Percentiles rank a stretch among this genome's conserved stretches.
These are phyloP conservation scores for Heteropelma amictum DNA, from an alignment of 2,888 invertebrate genomes.

Conservation along the genomic window DNA sequence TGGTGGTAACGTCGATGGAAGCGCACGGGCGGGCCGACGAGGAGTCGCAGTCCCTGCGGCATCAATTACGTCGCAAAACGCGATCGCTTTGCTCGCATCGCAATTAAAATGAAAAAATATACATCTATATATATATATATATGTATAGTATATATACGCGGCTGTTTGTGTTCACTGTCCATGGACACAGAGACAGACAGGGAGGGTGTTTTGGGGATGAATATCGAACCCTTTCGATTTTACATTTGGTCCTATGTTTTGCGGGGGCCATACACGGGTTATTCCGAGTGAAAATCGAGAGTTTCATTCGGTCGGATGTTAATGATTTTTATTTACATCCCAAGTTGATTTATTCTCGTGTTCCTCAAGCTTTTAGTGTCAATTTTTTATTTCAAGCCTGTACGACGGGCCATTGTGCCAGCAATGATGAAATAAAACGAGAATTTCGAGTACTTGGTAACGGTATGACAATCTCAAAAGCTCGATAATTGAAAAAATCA, in stretches of 20 bases:
- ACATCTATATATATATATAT: background rate
- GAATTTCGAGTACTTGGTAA: too few relatives aligned
- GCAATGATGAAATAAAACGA: too few relatives aligned
- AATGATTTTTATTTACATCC: background rate
- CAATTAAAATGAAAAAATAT: conserved; percentile 70
- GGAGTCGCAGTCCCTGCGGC: conserved; percentile 64
- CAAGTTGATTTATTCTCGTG: background rate
- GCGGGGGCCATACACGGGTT: background rate
- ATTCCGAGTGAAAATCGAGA: background rate
- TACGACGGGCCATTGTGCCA: too few relatives aligned
- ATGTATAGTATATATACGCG: too few relatives aligned
- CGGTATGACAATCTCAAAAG: too few relatives aligned
- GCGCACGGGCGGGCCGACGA: conserved; percentile 32
- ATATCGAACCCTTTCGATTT: conserved; percentile 55
- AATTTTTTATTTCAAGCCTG: too few relatives aligned
- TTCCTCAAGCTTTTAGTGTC: too few relatives aligned
- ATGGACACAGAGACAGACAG: conserved; percentile 39
- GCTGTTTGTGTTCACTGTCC: conserved; percentile 66
- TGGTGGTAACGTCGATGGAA: conserved; percentile 34
- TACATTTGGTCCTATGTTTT: conserved; percentile 48
- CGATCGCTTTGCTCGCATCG: conserved; percentile 60
- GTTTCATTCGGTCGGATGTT: background rate
- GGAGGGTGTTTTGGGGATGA: conserved; percentile 16
- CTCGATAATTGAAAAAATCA: too few relatives aligned
- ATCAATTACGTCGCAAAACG: conserved; percentile 66